Percentiles rank a stretch among this genome's conserved stretches.
Evolutionary conservation across 2,888 invertebrate genomes (phyloP).

Genomic region (Ctena decussata): DNA sequence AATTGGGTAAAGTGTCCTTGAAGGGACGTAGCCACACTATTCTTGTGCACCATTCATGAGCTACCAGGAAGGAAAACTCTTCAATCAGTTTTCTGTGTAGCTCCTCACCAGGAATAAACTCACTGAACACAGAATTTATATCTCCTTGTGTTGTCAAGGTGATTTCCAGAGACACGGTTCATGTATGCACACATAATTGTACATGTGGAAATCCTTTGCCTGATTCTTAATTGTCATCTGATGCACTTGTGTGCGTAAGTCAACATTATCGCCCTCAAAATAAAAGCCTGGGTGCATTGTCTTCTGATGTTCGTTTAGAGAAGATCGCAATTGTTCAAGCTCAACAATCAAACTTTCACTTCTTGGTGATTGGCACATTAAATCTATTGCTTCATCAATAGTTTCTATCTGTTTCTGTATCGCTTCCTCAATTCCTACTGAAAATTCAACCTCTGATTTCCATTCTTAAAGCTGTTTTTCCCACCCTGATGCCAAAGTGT

Average conservation of each 20-base stretch:
- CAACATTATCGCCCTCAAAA: constrained; percentile 64
- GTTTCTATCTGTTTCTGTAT: constrained; percentile 10
- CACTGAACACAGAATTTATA: constrained; percentile 24
- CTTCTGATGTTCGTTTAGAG: constrained; percentile 28
- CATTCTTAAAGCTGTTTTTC: not conserved
- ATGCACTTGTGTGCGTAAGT: constrained; percentile 44
- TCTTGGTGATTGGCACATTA: not conserved
- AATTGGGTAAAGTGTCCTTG: constrained; percentile 7
- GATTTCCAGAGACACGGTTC: constrained; percentile 47
- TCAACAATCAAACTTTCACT: constrained; percentile 6
- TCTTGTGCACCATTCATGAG: constrained; percentile 17
- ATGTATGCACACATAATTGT: constrained; percentile 43
- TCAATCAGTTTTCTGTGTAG: not conserved
- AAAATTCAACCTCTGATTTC: not conserved
- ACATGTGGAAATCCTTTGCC: constrained; percentile 50
- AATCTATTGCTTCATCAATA: constrained; percentile 22
- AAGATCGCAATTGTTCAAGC: not conserved
- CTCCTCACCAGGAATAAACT: constrained; percentile 27
- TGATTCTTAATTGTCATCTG: constrained; percentile 48
- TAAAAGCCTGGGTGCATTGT: constrained; percentile 51
- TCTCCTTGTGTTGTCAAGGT: constrained; percentile 28
- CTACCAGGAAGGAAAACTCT: constrained; percentile 24
- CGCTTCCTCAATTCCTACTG: not conserved
- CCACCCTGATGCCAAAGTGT: constrained; percentile 14
- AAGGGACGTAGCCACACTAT: constrained; percentile 23